Base-by-base conservation (phyloP, 2,888 invertebrate genomes). In the Melangyna quadrimaculata region DNA sequence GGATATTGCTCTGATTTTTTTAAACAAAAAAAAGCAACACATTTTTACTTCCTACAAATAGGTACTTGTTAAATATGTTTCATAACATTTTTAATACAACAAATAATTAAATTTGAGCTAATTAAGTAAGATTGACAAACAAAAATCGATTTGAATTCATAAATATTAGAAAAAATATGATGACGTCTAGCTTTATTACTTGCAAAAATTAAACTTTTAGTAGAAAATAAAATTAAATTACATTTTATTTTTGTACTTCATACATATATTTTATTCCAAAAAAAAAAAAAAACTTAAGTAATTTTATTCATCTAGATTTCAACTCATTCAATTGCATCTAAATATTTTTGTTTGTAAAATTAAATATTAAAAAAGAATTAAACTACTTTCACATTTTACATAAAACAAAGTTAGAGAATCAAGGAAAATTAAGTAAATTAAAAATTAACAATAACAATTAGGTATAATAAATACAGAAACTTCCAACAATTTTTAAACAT, bases 401-500 rank as follows among this genome's bases (percentile, higher is more conserved):
- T 53, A 48, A 65, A 73, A 70, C 37, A 79, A 45, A 70, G 37
- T 63, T 45, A 74, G 17, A 45, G 32, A 65, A 53, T 22, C 35
- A 67, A 84, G 74, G 32, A 55, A 65, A 79, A 55, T 45, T 12
- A 19, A n/a, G 35, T 19, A 45, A 61, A 70, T 32, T 10, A 19
- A 8, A 35, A 69, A 45, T 12, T n/a, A 32, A 59, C 61, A 78
- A 72, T 17, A 43, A 43, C 43, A n/a, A 40, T 32, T 32, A n/a
- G n/a, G n/a, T n/a, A n/a, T n/a, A 37, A 37, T 53, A 45, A 63
- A 61, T 65, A 59, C 48, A 61, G 37, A 81, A 81, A 51, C 63
- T 69, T 80, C 67, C 48, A 86, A 86, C 72, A 78, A 57, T 77
- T 53, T 51, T 74, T 67, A 10, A 78, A 81, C 10, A 71, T 22